These are phyloP conservation scores for Meles meles DNA, from an alignment of 2,113 vertebrate species.

Conservation along the genomic window DNA sequence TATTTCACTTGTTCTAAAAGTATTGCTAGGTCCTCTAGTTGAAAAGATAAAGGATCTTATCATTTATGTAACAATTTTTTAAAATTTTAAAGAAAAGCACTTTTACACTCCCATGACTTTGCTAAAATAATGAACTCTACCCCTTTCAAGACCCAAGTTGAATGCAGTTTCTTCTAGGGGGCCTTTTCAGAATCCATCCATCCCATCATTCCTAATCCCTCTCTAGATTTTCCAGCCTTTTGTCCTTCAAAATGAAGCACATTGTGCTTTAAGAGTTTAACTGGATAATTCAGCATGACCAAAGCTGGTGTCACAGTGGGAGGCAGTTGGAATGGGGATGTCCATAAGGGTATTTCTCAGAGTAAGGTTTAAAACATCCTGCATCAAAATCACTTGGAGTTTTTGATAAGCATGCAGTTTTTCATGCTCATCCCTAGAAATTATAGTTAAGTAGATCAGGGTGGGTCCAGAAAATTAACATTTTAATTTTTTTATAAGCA, in stretches of 20 bases:
- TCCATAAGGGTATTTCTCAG: not conserved
- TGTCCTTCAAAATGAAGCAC: not conserved
- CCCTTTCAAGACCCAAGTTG: not conserved
- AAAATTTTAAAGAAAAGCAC: not conserved
- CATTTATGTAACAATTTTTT: not conserved
- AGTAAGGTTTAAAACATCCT: not conserved
- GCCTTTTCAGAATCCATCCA: not conserved
- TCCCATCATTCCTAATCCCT: not conserved
- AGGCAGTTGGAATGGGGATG: accelerated
- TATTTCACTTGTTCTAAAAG: not conserved
- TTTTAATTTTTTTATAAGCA: not conserved
- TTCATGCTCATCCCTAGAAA: not conserved
- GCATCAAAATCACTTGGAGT: not conserved
- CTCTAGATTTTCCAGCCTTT: not conserved
- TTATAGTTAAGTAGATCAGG: not conserved
- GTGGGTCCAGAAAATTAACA: not conserved
- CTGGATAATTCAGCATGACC: not conserved
- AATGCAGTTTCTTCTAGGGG: not conserved
- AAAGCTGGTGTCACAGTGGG: too few species aligned
- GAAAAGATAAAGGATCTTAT: not conserved
- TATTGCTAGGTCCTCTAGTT: not conserved
- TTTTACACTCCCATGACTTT: not conserved
- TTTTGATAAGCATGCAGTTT: not conserved
- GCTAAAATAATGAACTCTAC: not conserved
- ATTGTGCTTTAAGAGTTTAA: not conserved